phyloP scores from a whole-genome alignment of 2,888 invertebrate species.

The Glyphotaelius pellucidus region DNA sequence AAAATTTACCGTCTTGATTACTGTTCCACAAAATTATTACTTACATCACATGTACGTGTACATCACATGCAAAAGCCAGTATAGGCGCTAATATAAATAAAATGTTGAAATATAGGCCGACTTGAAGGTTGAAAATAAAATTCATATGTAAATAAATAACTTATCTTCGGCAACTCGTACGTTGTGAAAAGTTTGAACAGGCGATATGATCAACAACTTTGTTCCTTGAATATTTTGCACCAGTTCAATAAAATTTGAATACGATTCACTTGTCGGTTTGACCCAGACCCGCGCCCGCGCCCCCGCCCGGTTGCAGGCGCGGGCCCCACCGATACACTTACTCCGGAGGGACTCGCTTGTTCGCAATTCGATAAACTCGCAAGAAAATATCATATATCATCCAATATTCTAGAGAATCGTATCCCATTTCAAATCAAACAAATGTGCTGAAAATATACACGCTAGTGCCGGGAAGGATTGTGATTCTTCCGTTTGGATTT shows the following conservation, averaged over 20 bases:
- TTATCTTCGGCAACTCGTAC: not conserved
- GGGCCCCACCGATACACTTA: not conserved
- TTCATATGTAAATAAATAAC: not conserved
- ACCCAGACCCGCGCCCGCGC: constrained; percentile 20
- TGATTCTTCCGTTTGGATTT: constrained; percentile 44
- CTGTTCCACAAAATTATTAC: too few species aligned
- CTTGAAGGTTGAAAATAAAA: not conserved
- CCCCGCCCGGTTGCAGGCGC: not conserved
- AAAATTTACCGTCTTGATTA: too few species aligned
- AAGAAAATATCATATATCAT: constrained; percentile 47
- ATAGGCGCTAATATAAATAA: too few species aligned
- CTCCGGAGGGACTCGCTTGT: constrained; percentile 33
- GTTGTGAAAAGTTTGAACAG: constrained; percentile 7
- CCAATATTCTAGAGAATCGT: constrained; percentile 45
- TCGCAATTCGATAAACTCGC: constrained; percentile 13
- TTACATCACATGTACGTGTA: too few species aligned
- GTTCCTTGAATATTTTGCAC: constrained; percentile 17
- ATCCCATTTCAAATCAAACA: constrained; percentile 46
- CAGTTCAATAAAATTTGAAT: constrained; percentile 54
- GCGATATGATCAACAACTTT: constrained; percentile 42
- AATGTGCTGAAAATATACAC: constrained; percentile 39
- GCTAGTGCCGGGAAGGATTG: constrained; percentile 6
- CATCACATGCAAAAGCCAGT: too few species aligned
- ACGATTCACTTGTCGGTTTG: constrained; percentile 47
- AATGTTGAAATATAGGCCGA: too few species aligned